Base-by-base conservation (phyloP, 2,797 vertebrate genomes). In the Argya squamiceps region DNA sequence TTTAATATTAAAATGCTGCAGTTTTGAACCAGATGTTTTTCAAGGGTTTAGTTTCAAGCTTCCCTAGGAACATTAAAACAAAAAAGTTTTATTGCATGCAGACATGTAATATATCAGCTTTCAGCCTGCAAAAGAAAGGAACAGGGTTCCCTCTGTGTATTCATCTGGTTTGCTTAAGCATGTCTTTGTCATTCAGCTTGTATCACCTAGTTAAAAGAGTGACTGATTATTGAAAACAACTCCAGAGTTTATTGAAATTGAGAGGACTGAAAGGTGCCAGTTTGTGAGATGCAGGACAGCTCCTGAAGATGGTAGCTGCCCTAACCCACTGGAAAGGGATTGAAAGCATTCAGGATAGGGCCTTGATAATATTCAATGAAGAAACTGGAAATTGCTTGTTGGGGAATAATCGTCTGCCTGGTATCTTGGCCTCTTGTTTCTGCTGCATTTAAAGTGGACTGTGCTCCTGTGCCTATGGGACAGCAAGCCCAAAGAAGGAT, bases 1-100 rank as follows among this genome's bases (percentile, higher is more conserved):
- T 97, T 97, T 95, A 91, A 88, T 96, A 96, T 95, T 92, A 96
- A 95, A 96, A 94, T 91, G 59, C 55, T 88, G n/a, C 83, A 86
- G 89, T 88, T 96, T 84, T 78, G 84, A 84, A 89, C 89, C 92
- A 94, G 79, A 96, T 96, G 92, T 95, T 96, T 81, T 94, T 62
- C 43, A 83, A 93, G 84, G 79, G 56, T 96, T 95, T 91, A 21
- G 62, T 96, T 97, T 96, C 92, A 94, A 89, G 43, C 91, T 95
- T 93, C 73, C 69, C 76, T 88, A 93, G 84, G 87, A 97, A 85
- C 43, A 80, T 89, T 88, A 92, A 96, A 96, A 73, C 65, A 96
- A 83, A 88, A 91, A 85, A 11, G 16, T 75, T 96, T 97, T 91
- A 95, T 94, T 95, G 62, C 87, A 92, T 92, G 69, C 87, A 92